Conservation (phyloP, 1,140 invertebrate genomes). For the Dendrolimus kikuchii region DNA sequence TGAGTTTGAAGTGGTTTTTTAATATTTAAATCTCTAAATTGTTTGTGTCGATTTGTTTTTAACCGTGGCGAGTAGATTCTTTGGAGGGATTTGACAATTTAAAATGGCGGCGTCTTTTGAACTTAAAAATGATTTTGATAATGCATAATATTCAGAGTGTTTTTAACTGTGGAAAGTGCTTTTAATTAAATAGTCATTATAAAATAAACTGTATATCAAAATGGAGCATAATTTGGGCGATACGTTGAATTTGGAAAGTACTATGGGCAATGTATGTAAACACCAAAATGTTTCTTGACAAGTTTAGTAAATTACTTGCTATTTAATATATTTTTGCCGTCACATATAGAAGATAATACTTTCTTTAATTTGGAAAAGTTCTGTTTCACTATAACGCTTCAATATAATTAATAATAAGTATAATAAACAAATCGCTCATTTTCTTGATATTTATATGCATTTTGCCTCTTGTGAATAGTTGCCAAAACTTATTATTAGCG, state of each 20-base stretch:
- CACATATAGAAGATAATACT: not conserved
- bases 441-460: too few species aligned
- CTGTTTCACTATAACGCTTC: slow-evolving; percentile 1
- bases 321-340: not conserved
- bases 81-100: slow-evolving; percentile 49
- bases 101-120: slow-evolving; percentile 69
- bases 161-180: not conserved
- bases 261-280: slow-evolving; percentile 44
- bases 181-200: slow-evolving; percentile 4
- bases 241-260: slow-evolving; percentile 50
- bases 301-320: not conserved
- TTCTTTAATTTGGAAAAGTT: slow-evolving; percentile 2
- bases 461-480: too few species aligned
- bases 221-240: slow-evolving; percentile 65
- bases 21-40: slow-evolving; percentile 3
- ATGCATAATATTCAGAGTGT: slow-evolving; percentile 5
- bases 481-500: too few species aligned
- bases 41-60: slow-evolving; percentile 56
- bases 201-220: slow-evolving; percentile 8
- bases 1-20: slow-evolving; percentile 3
- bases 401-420: too few species aligned
- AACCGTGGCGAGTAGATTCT: slow-evolving; percentile 57
- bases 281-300: slow-evolving; percentile 13
- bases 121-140: slow-evolving; percentile 39
- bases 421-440: too few species aligned